Evolutionary conservation across 2,888 invertebrate genomes (phyloP).

Genomic region (Machimus rusticus): DNA sequence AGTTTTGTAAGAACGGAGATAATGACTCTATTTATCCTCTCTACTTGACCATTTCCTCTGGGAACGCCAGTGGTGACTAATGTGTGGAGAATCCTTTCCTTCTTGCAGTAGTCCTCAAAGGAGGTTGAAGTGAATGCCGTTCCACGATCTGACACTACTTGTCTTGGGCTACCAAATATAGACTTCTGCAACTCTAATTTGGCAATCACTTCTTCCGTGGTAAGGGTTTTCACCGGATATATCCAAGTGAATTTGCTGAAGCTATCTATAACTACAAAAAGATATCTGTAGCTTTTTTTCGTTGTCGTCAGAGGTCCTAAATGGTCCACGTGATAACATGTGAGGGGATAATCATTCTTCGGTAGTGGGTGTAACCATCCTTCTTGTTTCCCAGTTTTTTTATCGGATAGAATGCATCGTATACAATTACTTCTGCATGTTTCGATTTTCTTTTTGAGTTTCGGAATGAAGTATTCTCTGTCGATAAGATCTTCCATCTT

Average conservation of each 20-base stretch:
- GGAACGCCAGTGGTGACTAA: slow-evolving; percentile 52
- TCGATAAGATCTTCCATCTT: slow-evolving; percentile 51
- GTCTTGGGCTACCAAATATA: slow-evolving; percentile 55
- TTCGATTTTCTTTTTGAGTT: slow-evolving; percentile 16
- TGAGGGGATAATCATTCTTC: slow-evolving; percentile 20
- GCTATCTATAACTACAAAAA: neutral
- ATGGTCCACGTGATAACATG: slow-evolving; percentile 55
- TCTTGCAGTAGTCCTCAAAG: slow-evolving; percentile 55
- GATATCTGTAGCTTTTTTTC: neutral
- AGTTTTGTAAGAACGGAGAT: slow-evolving; percentile 55
- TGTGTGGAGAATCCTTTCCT: slow-evolving; percentile 53
- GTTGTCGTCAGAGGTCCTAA: slow-evolving; percentile 52
- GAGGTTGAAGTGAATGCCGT: slow-evolving; percentile 55
- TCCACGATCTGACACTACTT: slow-evolving; percentile 55
- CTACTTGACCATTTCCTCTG: slow-evolving; percentile 57
- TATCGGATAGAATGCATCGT: slow-evolving; percentile 44
- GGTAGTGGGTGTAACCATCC: slow-evolving; percentile 49
- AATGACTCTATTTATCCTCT: slow-evolving; percentile 51
- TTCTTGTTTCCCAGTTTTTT: slow-evolving; percentile 51
- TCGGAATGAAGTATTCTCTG: slow-evolving; percentile 52
- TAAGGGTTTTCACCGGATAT: slow-evolving; percentile 47
- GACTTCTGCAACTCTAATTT: slow-evolving; percentile 52
- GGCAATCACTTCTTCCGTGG: slow-evolving; percentile 52
- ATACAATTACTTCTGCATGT: slow-evolving; percentile 27
- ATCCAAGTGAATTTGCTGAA: neutral